Evolutionary conservation across 2,797 vertebrate species (phyloP), one percentile per base, ranked within the genome.

Genomic region (Bovichtus variegatus): DNA sequence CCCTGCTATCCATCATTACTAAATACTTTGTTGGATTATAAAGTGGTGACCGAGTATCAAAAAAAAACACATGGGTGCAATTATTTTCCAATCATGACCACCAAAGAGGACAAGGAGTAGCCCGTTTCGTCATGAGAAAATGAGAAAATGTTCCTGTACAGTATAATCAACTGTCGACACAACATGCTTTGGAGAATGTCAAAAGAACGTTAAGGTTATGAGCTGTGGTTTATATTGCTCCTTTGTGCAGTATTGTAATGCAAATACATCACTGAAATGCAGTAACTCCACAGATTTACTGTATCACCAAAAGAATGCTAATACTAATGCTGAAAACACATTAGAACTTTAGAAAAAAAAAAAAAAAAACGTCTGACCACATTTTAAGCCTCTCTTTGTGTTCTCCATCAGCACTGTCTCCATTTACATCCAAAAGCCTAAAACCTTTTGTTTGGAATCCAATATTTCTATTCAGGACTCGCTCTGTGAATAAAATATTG

Each of bases 401-500:
- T 83, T 77, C 71, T 76, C 81, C 82, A 63, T 88, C 90, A 81
- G 73, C 63, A 40, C 68, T 69, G 83, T 87, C 84, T 82, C 73
- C 88, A 84, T 86, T 76, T 88, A 78, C 90, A 90, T 90, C 86
- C 86, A 90, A 86, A 88, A 84, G 72, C 72, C 74, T 69, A 18
- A 63, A 93, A 88, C 73, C 53, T 85, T 91, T 91, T 85, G 74
- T 89, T 89, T 47, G 59, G 74, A 94, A 90, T 94, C 94, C 98
- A 98, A 98, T 99, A 98, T 98, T 98, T 99, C 97, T 98, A 99
- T 99, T 99, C 98, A 98, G 96, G 95, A 89, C 93, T 95, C 86
- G 90, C 89, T 94, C 91, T 96, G 96, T 98, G 98, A 98, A 99
- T 98, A 98, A 99, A 98, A 99, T 98, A 98, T 99, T 98, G 97